These are phyloP conservation scores for Anser brachyrhynchus DNA, from an alignment of 2,113 vertebrate species.

Conservation along the genomic window DNA sequence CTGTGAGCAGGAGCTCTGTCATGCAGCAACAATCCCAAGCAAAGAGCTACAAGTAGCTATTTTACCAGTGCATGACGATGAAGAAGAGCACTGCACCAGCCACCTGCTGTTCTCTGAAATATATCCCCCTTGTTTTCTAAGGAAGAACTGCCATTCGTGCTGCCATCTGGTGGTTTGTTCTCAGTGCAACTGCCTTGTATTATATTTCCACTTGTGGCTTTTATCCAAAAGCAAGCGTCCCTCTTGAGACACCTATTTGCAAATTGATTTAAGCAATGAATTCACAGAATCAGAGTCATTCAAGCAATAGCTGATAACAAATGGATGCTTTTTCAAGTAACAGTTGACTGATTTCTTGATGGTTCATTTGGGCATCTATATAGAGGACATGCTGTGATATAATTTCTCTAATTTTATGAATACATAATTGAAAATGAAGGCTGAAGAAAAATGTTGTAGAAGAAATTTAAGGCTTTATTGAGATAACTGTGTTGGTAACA, in stretches of 20 bases:
- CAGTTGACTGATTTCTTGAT: background rate
- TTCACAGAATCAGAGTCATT: background rate
- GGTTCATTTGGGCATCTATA: background rate
- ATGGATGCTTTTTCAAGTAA: background rate
- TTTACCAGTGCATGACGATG: background rate
- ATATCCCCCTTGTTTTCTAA: rapidly evolving
- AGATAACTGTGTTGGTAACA: background rate
- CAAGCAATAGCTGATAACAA: background rate
- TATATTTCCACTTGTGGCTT: background rate
- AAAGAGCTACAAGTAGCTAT: background rate
- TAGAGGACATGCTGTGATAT: background rate
- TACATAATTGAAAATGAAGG: background rate
- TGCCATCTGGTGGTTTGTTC: background rate
- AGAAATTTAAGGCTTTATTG: background rate
- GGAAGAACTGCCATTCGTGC: background rate
- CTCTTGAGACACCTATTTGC: background rate
- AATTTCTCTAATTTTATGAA: background rate
- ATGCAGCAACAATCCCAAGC: background rate
- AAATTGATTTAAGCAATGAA: background rate
- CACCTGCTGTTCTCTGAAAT: too few relatives aligned
- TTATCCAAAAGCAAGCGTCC: background rate
- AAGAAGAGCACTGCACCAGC: background rate
- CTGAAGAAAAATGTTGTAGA: background rate
- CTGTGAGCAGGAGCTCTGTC: background rate
- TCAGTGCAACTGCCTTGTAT: background rate